These are phyloP conservation scores for Anguilla anguilla DNA, from an alignment of 2,797 vertebrate species.

Conservation along the genomic window DNA sequence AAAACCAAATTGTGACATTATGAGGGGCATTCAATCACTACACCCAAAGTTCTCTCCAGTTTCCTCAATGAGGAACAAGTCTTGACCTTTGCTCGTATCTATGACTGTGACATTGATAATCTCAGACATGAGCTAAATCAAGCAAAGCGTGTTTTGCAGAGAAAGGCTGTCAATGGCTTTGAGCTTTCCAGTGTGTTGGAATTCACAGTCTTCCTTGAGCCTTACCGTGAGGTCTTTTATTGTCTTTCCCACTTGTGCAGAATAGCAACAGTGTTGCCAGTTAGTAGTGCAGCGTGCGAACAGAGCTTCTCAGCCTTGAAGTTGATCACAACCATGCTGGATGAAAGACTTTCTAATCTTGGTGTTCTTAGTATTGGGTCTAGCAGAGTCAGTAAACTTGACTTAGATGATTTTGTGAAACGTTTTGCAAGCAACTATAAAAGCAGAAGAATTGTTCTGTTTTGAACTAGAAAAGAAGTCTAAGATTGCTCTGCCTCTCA, in stretches of 20 bases:
- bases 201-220: constrained; percentile 28
- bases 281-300: constrained; percentile 33
- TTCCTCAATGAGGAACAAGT: constrained; percentile 11
- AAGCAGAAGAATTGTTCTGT: too few relatives aligned
- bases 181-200: constrained; percentile 17
- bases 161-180: neutral
- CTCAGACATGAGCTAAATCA: constrained; percentile 21
- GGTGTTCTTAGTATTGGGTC: constrained; percentile 27
- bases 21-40: constrained; percentile 12
- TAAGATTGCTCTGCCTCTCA: too few relatives aligned
- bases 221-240: constrained; percentile 28
- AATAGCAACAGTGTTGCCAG: constrained; percentile 26
- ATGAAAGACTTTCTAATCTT: constrained; percentile 16
- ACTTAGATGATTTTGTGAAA: neutral
- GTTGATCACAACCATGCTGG: constrained; percentile 23
- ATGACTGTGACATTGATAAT: constrained; percentile 20
- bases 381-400: constrained; percentile 12
- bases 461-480: too few relatives aligned
- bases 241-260: constrained; percentile 33
- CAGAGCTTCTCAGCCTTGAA: constrained; percentile 33
- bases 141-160: constrained; percentile 2
- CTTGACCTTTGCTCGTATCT: neutral
- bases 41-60: neutral
- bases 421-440: too few relatives aligned
- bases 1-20: constrained; percentile 1